Evolutionary conservation across 2,113 vertebrate genomes (phyloP), one percentile per base, ranked within the genome.

Genomic region (Gallinago jamesoni): DNA sequence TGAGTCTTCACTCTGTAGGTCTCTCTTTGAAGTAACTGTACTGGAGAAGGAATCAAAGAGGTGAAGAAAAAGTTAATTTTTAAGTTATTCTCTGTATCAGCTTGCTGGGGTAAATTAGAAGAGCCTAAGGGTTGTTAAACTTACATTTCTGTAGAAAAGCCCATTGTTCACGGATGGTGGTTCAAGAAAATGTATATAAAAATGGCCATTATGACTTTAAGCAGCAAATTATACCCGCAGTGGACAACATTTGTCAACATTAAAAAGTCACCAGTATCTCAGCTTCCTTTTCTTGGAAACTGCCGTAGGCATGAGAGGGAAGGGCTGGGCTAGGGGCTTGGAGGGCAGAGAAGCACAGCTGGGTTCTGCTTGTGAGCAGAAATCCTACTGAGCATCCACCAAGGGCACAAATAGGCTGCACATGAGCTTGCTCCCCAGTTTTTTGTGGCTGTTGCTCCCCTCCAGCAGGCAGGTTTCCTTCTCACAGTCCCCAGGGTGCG

Each of bases 401-500:
- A 0, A 60, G 20, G 39, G 39, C 43, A 31, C 21, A 24, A 9
- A 17, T 35, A 93, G 74, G 25, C 12, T 81, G 69, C 12, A 62
- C 25, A 4, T 3, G 47, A 41, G 13, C 8, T 8, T 2, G 4
- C 2, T 68, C 43, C 5, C 6, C 0, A 0, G 0, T 3, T 45
- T 66, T 67, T 10, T 13, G 21, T 35, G 48, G 21, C 7, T 79
- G 23, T 8, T 78, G 8, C 12, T 84, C 22, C 52, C 21, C 24
- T 94, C 19, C 55, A 57, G 28, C 0, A 25, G 59, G 6, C 59
- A 91, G 19, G 3, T 45, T 87, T 84, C 31, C 37, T 35, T 50
- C 31, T 53, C 6, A 3, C 28, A 47, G 28, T 13, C 63, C 27
- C 14, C 0, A 0, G 24, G 31, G 17, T 0, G 0, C 22, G 31